Evolutionary conservation across 92 coral and sea anemone genomes (phyloP).

Genomic region (Porites rus): DNA sequence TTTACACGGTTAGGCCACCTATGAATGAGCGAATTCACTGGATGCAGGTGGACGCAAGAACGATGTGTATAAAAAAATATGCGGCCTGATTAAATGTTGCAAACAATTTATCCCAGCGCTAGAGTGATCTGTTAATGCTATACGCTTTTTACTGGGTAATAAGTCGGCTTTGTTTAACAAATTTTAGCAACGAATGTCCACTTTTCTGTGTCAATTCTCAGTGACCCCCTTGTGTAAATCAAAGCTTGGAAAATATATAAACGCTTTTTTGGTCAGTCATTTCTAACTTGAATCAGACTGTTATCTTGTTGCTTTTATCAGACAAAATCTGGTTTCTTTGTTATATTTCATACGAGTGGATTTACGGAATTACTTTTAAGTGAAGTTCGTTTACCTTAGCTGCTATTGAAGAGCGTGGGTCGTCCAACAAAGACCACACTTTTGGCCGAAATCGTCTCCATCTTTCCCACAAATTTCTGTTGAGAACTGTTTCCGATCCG

Average conservation of each 20-base stretch:
- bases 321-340: background rate
- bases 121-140: background rate
- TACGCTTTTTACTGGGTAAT: too few relatives aligned
- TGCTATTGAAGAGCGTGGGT: conserved; percentile 84
- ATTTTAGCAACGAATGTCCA: too few relatives aligned
- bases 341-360: background rate
- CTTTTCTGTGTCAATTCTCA: too few relatives aligned
- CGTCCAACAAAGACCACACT: conserved; percentile 89
- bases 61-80: too few relatives aligned
- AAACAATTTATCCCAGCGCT: background rate
- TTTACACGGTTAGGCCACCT: too few relatives aligned
- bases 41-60: too few relatives aligned
- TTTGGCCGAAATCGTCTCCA: conserved; percentile 79
- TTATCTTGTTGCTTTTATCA: background rate
- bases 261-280: too few relatives aligned
- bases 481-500: conserved; percentile 52
- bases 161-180: too few relatives aligned
- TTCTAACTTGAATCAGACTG: too few relatives aligned
- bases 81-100: background rate
- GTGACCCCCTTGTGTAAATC: too few relatives aligned
- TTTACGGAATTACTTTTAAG: background rate
- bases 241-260: too few relatives aligned
- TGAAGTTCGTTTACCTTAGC: conserved; percentile 76
- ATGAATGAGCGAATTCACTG: too few relatives aligned
- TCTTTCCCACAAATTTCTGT: conserved; percentile 30